Conservation (phyloP, 2,113 vertebrate genomes). For the Lepisosteus osseus region DNA sequence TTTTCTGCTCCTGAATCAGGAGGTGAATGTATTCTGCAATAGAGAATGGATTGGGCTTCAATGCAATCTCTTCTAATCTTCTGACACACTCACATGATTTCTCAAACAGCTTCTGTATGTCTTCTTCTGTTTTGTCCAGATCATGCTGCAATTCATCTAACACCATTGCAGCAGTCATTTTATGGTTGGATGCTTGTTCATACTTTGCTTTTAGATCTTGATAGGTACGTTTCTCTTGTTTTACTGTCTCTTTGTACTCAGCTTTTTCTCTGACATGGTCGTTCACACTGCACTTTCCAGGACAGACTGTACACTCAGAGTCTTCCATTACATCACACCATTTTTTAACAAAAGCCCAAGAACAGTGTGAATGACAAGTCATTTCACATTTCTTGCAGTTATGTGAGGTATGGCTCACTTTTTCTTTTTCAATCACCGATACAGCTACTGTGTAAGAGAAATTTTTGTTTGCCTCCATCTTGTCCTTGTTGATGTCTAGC, state of each 20-base stretch:
- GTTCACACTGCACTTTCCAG: too few relatives aligned
- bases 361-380: slow-evolving; percentile 9
- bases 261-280: background rate
- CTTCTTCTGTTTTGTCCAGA: too few relatives aligned
- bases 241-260: background rate
- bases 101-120: too few relatives aligned
- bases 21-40: too few relatives aligned
- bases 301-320: too few relatives aligned
- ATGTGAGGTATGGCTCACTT: background rate
- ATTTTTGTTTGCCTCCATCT: slow-evolving; percentile 12
- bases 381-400: background rate
- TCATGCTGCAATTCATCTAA: too few relatives aligned
- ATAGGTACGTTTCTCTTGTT: background rate
- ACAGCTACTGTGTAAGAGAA: slow-evolving; percentile 9
- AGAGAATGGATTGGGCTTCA: too few relatives aligned
- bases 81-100: too few relatives aligned
- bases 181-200: background rate
- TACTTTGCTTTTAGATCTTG: background rate
- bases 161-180: too few relatives aligned
- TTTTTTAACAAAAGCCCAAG: background rate
- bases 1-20: too few relatives aligned
- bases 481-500: slow-evolving; percentile 10
- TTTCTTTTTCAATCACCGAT: background rate
- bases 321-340: slow-evolving; percentile 12
- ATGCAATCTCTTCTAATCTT: too few relatives aligned